Base-by-base conservation (phyloP, 2,113 vertebrate species). In the Montifringilla adamsi region DNA sequence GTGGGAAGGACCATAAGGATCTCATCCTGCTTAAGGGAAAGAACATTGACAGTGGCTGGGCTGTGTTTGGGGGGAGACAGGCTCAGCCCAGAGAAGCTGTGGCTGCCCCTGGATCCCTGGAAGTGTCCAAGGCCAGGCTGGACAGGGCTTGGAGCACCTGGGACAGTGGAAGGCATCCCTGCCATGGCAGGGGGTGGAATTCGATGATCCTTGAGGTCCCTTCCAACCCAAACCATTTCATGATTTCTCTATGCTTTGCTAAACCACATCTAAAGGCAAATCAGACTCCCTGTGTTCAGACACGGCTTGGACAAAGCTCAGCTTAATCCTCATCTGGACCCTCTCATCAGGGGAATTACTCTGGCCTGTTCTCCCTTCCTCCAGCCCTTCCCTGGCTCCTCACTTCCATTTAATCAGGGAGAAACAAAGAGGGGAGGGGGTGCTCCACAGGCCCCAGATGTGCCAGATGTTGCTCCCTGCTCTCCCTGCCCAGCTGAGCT, bases 91-190 rank as follows among this genome's bases (percentile, higher is more conserved):
- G 4, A 52, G 52, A 1, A 60, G 46, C 77, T 75, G 37, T 39
- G 52, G 33, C 23, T 67, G 53, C 37, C 39, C 46, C 60, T 81
- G 28, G 18, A 75, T 12, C 20, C 46, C 52, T 74, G 60, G 12
- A 0, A 59, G 19, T 11, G 33, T 2, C 1, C 44, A 1, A 46
- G 15, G 6, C 28, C 69, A 30, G 53, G 33, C 0, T 67, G 77
- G 60, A 59, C 0, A 0, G 37, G 27, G 9, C 12, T 74, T 37
- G 39, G 37, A 67, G 15, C 23, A 0, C 11, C 69, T 67, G 69
- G 60, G 15, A 3, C 0, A 3, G 28, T 9, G 33, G 68, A 3
- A 67, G 8, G 15, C 37, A 44, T 67, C 52, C 59, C 27, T 44
- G 44, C 27, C 86, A 11, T 37, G 76, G 18, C 19, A 52, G 15